Conservation (phyloP, 2,888 invertebrate species). For the Dioctria rufipes region DNA sequence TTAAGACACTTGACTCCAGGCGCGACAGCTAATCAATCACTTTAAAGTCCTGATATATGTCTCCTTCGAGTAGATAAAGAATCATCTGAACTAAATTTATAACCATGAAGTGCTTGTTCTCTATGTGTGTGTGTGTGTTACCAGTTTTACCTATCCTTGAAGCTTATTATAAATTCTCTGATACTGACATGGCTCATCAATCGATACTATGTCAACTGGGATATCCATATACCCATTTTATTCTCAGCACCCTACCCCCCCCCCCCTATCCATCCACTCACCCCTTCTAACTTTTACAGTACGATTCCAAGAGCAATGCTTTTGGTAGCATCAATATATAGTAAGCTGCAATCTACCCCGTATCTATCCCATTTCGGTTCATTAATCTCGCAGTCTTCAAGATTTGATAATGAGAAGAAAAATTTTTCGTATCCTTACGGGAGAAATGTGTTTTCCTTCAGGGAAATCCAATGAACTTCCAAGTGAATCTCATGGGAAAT, state of each 20-base stretch:
- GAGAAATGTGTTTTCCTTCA: slow-evolving; percentile 8
- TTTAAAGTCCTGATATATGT: slow-evolving; percentile 27
- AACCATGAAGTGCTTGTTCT: background rate
- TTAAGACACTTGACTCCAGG: slow-evolving; percentile 51
- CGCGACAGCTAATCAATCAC: slow-evolving; percentile 49
- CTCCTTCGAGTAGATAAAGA: slow-evolving; percentile 34
- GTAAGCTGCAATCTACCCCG: slow-evolving; percentile 48
- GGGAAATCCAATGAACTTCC: slow-evolving; percentile 17
- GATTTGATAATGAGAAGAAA: slow-evolving; percentile 52
- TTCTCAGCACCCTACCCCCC: background rate
- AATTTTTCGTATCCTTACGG: slow-evolving; percentile 21
- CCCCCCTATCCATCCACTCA: background rate
- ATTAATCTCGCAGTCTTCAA: slow-evolving; percentile 51
- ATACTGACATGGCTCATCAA: slow-evolving; percentile 41
- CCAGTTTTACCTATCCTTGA: background rate
- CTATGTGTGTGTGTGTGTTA: background rate
- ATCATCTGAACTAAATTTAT: slow-evolving; percentile 38
- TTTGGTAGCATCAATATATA: background rate
- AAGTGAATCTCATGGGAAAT: slow-evolving; percentile 5
- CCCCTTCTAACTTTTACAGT: background rate
- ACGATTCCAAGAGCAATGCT: slow-evolving; percentile 11
- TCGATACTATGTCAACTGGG: slow-evolving; percentile 45
- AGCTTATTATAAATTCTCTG: slow-evolving; percentile 26
- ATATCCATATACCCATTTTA: background rate
- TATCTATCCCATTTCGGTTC: slow-evolving; percentile 51